Base-by-base conservation (phyloP, 2,888 invertebrate species). In the Craniophora ligustri region DNA sequence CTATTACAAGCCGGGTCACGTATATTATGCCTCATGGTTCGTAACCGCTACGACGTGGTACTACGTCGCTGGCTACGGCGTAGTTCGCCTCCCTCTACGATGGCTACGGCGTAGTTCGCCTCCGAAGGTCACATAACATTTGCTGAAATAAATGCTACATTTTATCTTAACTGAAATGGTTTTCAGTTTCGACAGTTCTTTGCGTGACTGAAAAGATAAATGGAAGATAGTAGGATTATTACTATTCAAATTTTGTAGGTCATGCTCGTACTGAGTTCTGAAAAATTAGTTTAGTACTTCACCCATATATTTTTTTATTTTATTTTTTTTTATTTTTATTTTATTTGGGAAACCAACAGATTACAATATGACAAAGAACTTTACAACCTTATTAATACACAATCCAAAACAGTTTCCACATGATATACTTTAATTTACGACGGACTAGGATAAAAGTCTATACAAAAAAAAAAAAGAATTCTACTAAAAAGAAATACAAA, bases 131-230 rank as follows among this genome's bases (percentile, higher is more conserved):
- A 57, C 35, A 30, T 47, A 69, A 64, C 64, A 15, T 44, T 58
- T 23, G 42, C 32, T n/a, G 16, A 36, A 39, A 10, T 42, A 36
- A 47, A 46, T 38, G 41, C 39, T 41, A 38, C 44, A 48, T 50
- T n/a, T 63, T 62, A 49, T 67, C 44, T 53, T 15, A 18, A 28
- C 44, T 35, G 8, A 54, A 63, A 53, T 47, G 38, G 32, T 31
- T 57, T 42, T 49, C 26, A n/a, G 18, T 46, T 64, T 18, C 42
- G 14, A 48, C 34, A 32, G 18, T 36, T 18, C 46, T 45, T 60
- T 49, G 59, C 72, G 58, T 68, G 70, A 67, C 61, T 50, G 6
- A 46, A 55, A 35, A 28, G 30, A 59, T 48, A 59, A 59, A 67
- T 53, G 34, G 18, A 31, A 5, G 26, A 40, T 26, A 65, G 38